Conservation (phyloP, 2,888 invertebrate species). For the Phyllotreta striolata region DNA sequence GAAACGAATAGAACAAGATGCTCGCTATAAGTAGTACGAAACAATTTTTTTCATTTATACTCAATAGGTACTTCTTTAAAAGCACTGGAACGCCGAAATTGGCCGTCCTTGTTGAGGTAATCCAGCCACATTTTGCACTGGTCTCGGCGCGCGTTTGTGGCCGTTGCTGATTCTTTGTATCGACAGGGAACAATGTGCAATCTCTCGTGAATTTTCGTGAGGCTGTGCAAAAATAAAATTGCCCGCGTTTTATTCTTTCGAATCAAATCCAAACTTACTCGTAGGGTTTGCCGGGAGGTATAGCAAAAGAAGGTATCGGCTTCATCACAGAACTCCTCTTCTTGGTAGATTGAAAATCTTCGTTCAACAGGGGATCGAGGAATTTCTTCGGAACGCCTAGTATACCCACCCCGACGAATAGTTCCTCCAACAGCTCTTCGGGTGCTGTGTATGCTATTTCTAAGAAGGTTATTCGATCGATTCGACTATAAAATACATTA, state of each 20-base stretch:
- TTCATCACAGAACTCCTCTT: slow-evolving; percentile 45
- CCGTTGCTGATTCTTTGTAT: slow-evolving; percentile 49
- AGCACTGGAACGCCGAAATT: not conserved
- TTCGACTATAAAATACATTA: slow-evolving; percentile 44
- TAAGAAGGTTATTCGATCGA: slow-evolving; percentile 64
- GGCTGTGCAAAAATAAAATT: slow-evolving; percentile 45
- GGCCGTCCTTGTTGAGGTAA: slow-evolving; percentile 37
- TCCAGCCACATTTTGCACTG: slow-evolving; percentile 54
- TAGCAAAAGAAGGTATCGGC: slow-evolving; percentile 49
- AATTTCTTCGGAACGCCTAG: slow-evolving; percentile 65
- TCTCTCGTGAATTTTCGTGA: slow-evolving; percentile 45
- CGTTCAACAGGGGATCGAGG: slow-evolving; percentile 67
- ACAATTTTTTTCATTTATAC: not conserved
- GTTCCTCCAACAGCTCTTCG: slow-evolving; percentile 63
- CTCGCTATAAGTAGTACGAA: too few species aligned
- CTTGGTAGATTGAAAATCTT: slow-evolving; percentile 50
- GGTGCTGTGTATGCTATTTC: slow-evolving; percentile 65
- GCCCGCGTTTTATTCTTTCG: slow-evolving; percentile 3
- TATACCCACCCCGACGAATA: slow-evolving; percentile 66
- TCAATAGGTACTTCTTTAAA: too few species aligned
- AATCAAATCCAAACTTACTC: slow-evolving; percentile 21
- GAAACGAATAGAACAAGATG: not conserved
- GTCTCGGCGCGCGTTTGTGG: slow-evolving; percentile 43
- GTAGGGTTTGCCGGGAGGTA: slow-evolving; percentile 47
- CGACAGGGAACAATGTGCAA: slow-evolving; percentile 47